These are phyloP conservation scores for Tokudaia tokunoshimensis DNA, from an alignment of 2,797 vertebrate genomes.

Conservation along the genomic window DNA sequence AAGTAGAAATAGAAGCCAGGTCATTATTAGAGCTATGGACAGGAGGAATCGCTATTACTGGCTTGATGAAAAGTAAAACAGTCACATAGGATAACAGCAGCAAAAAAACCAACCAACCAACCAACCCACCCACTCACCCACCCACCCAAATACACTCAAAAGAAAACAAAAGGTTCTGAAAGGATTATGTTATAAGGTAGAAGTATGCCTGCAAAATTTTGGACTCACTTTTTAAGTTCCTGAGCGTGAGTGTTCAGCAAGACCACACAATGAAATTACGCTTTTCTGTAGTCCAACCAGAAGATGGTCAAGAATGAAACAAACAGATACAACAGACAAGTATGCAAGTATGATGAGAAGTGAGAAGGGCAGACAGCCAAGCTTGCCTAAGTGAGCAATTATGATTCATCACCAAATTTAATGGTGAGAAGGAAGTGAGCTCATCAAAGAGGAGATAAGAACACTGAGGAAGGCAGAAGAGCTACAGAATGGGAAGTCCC, in stretches of 20 bases:
- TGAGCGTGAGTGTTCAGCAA: not conserved
- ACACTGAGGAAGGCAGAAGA: not conserved
- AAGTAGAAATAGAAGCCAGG: constrained; percentile 14
- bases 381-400: not conserved
- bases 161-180: not conserved
- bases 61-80: not conserved
- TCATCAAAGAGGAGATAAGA: not conserved
- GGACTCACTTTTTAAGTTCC: not conserved
- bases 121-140: too few relatives aligned
- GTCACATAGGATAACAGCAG: not conserved
- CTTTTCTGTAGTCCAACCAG: not conserved
- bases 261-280: not conserved
- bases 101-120: not conserved
- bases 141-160: not conserved
- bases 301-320: constrained; percentile 1
- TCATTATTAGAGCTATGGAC: not conserved
- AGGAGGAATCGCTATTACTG: not conserved
- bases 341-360: not conserved
- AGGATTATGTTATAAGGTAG: not conserved
- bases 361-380: not conserved
- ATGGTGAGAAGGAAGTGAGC: constrained; percentile 31
- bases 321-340: not conserved
- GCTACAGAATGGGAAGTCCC: not conserved
- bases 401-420: not conserved
- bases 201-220: constrained; percentile 20